Conservation (phyloP, 1,140 invertebrate species). For the Drosophila baimaii region DNA sequence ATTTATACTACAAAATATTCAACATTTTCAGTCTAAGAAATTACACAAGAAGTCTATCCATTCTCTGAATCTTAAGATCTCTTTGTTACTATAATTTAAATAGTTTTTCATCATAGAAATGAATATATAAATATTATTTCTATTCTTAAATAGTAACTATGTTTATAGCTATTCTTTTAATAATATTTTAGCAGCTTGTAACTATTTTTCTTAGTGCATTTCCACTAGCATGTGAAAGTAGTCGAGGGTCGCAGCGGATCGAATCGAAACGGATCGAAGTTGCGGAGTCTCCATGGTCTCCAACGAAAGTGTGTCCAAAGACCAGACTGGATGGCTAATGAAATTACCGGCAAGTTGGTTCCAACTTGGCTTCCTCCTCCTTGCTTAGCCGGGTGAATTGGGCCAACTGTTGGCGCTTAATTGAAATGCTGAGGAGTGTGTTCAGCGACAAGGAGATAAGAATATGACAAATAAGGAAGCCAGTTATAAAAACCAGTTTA, state of each 20-base stretch:
- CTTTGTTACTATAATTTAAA: neutral
- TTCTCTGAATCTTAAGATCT: too few relatives aligned
- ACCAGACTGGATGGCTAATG: slow-evolving; percentile 48
- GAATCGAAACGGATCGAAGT: slow-evolving; percentile 44
- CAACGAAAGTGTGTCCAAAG: slow-evolving; percentile 64
- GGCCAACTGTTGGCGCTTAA: slow-evolving; percentile 39
- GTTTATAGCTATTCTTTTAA: neutral
- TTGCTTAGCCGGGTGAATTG: slow-evolving; percentile 30
- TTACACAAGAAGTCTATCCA: neutral
- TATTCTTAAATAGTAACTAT: too few relatives aligned
- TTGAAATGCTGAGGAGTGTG: slow-evolving; percentile 47
- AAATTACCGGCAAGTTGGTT: slow-evolving; percentile 36
- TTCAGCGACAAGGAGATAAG: slow-evolving; percentile 20
- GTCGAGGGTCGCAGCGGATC: slow-evolving; percentile 44
- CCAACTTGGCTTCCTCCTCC: slow-evolving; percentile 24
- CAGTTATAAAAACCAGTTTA: slow-evolving; percentile 35
- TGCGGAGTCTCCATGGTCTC: slow-evolving; percentile 14
- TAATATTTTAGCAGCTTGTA: neutral
- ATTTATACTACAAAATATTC: neutral
- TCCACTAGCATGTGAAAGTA: slow-evolving; percentile 50
- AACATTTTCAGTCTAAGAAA: neutral
- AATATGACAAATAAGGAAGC: slow-evolving; percentile 51
- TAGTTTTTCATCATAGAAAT: too few relatives aligned
- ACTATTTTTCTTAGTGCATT: slow-evolving; percentile 15
- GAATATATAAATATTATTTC: too few relatives aligned